Conservation (phyloP, 2,113 vertebrate genomes). For the Microtus richardsoni region DNA sequence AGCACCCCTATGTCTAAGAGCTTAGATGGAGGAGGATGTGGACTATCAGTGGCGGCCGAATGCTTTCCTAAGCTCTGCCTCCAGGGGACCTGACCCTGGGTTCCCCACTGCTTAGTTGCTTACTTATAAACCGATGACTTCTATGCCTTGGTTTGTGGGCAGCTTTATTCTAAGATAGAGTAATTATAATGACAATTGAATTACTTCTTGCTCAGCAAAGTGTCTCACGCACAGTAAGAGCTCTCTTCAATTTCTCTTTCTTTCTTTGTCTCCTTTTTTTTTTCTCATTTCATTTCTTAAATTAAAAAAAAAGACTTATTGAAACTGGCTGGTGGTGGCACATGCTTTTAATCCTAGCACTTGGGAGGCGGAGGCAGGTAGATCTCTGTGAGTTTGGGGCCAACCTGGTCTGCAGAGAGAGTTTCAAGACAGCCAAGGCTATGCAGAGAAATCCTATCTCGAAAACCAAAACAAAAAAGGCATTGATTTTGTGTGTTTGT, state of each 20-base stretch:
- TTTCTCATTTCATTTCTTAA: neutral
- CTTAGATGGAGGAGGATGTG: neutral
- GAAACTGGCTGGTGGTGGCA: neutral
- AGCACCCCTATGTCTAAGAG: neutral
- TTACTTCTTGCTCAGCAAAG: constrained; percentile 12
- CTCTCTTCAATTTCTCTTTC: neutral
- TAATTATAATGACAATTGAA: neutral
- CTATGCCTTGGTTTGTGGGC: neutral
- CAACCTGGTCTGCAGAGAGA: neutral
- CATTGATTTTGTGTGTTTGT: too few relatives aligned
- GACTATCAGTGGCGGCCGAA: neutral
- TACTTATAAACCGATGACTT: neutral
- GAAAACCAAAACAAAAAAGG: too few relatives aligned
- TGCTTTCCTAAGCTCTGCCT: neutral
- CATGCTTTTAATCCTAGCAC: neutral
- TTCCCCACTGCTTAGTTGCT: neutral
- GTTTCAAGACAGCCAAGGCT: neutral
- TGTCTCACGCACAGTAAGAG: neutral
- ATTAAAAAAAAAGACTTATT: neutral
- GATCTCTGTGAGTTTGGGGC: neutral
- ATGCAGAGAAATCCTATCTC: neutral
- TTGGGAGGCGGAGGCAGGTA: neutral
- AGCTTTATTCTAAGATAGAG: neutral
- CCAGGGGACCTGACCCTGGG: neutral
- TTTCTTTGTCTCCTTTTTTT: neutral